Evolutionary conservation across 2,113 vertebrate genomes (phyloP).

Genomic region (Alexandromys fortis): DNA sequence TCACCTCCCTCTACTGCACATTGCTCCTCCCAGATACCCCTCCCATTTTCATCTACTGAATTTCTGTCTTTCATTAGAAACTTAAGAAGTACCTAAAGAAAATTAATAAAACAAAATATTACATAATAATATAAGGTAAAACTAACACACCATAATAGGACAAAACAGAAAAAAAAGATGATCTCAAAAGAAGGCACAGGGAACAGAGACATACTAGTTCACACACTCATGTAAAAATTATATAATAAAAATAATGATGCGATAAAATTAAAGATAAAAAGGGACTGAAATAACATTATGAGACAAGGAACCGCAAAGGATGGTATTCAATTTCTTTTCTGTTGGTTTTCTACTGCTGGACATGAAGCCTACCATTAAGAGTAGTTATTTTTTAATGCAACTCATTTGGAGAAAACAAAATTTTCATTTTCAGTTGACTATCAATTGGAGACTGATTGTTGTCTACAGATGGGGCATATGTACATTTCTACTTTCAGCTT

Average conservation of each 20-base stretch:
- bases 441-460: neutral
- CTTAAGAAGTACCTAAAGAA: too few species aligned
- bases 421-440: neutral
- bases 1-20: too few species aligned
- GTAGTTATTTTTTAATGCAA: neutral
- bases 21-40: too few species aligned
- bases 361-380: neutral
- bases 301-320: neutral
- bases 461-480: neutral
- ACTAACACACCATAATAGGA: neutral
- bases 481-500: neutral
- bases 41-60: neutral
- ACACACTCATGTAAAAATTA: neutral
- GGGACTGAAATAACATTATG: neutral
- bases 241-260: neutral
- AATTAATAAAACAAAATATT: neutral
- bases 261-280: neutral
- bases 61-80: neutral
- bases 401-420: neutral
- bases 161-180: neutral
- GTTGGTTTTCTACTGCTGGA: neutral
- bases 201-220: neutral
- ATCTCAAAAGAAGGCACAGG: neutral
- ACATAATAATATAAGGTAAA: neutral
- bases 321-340: neutral